Percentiles rank a stretch among this genome's conserved stretches.
phyloP scores from a whole-genome alignment of 2,113 vertebrate genomes.

The Prietella phreatophila region DNA sequence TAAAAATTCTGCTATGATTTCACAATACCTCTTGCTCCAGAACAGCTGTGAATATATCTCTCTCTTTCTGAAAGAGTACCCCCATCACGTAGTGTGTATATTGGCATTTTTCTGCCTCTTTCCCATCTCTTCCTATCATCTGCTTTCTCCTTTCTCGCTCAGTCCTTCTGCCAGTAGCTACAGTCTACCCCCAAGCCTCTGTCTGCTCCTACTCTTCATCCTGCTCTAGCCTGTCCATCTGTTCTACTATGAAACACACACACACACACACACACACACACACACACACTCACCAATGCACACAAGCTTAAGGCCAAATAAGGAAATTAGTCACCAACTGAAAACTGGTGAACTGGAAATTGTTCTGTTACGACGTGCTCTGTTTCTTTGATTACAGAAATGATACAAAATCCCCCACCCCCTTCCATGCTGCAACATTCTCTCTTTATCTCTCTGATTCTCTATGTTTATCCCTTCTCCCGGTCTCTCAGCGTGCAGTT shows the following conservation, averaged over 20 bases:
- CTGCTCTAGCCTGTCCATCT: slow-evolving; percentile 46
- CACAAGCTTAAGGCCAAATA: neutral
- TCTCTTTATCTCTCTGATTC: neutral
- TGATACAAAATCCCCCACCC: neutral
- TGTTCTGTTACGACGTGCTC: slow-evolving; percentile 34
- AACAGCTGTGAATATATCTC: neutral
- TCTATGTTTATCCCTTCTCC: neutral
- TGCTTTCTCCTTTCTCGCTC: neutral
- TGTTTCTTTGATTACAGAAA: slow-evolving; percentile 26
- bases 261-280: slow-evolving; percentile 25
- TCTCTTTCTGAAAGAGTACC: neutral
- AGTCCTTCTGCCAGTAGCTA: neutral
- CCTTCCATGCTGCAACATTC: neutral
- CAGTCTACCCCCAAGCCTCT: slow-evolving; percentile 34
- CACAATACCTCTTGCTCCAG: neutral
- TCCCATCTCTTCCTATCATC: neutral
- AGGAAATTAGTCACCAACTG: slow-evolving; percentile 28
- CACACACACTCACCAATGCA: slow-evolving; percentile 12
- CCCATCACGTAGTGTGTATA: neutral
- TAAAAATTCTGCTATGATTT: neutral
- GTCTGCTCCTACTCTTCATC: slow-evolving; percentile 13
- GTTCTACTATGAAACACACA: slow-evolving; percentile 34
- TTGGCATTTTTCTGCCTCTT: neutral
- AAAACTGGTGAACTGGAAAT: slow-evolving; percentile 31
- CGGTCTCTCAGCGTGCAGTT: slow-evolving; percentile 37